Base-by-base conservation (phyloP, 2,797 vertebrate species). In the Taenioides sp. region DNA sequence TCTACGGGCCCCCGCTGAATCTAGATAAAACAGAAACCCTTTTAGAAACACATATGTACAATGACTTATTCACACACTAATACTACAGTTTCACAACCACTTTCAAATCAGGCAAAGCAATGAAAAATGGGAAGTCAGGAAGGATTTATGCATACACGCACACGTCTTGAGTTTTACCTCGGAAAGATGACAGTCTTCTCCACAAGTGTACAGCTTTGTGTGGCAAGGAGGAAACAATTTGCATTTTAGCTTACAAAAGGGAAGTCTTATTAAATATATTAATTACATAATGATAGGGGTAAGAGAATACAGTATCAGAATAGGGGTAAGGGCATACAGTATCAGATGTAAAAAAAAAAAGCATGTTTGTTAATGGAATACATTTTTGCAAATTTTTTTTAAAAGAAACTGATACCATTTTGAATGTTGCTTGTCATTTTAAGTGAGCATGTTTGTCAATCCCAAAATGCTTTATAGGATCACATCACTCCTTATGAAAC, bases 1-100 rank as follows among this genome's bases (percentile, higher is more conserved):
- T 87, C 89, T 93, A 68, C 78, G 77, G 57, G 80, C 28, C 64
- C 82, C 93, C 52, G 84, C 14, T 0, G 80, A 78, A 84, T 89
- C 93, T 95, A 72, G 12, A 75, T 23, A 69, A 37, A 60, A 73
- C 28, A 0, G 4, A 55, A 0, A 55, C 14, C 6, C 7, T 74
- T 76, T 75, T 0, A 55, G 3, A 67, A 67, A 67, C 65, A 75
- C 1, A 65, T n/a, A 28, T 23, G 22, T 23, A 12, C 5, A 67
- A 40, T n/a, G 1, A 60, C 2, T 14, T 22, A 7, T 60, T 31
- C 16, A 49, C 25, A 69, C 23, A 60, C 10, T 71, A 70, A 3
- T 10, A 28, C 63, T 54, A 22, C 12, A 62, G 34, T 59, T 69
- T 50, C 59, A 71, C 50, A 73, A 58, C 69, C 65, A 70, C 65